Percentiles rank a stretch among this genome's conserved stretches.
Conservation (phyloP, 2,797 vertebrate genomes). For the Silurus aristotelis region DNA sequence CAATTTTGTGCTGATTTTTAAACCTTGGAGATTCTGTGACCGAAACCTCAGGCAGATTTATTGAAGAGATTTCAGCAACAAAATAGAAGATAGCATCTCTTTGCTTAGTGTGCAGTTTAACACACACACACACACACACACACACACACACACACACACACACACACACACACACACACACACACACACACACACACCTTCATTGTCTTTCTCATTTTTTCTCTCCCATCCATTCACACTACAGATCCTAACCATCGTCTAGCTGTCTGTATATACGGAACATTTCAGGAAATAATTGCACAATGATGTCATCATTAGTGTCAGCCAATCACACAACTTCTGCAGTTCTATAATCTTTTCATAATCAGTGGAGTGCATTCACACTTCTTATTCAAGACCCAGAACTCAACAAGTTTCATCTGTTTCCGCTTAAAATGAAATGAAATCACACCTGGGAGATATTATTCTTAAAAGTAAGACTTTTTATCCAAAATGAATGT, state of each 20-base stretch:
- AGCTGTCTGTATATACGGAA: slow-evolving; percentile 34
- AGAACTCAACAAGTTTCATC: background rate
- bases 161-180: background rate
- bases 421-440: background rate
- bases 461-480: background rate
- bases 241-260: slow-evolving; percentile 5
- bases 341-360: background rate
- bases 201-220: slow-evolving; percentile 37
- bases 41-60: slow-evolving; percentile 51
- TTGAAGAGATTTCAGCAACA: slow-evolving; percentile 51
- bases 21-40: slow-evolving; percentile 25
- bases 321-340: background rate
- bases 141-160: background rate
- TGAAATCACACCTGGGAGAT: background rate
- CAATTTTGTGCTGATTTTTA: slow-evolving; percentile 13
- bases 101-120: slow-evolving; percentile 53
- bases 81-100: slow-evolving; percentile 53
- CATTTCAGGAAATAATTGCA: slow-evolving; percentile 47
- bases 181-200: background rate
- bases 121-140: slow-evolving; percentile 19
- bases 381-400: background rate
- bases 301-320: background rate
- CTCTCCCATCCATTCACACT: slow-evolving; percentile 36
- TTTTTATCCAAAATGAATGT: background rate
- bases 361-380: background rate